Evolutionary conservation across 2,113 vertebrate genomes (phyloP).

Genomic region (Scalopus aquaticus): DNA sequence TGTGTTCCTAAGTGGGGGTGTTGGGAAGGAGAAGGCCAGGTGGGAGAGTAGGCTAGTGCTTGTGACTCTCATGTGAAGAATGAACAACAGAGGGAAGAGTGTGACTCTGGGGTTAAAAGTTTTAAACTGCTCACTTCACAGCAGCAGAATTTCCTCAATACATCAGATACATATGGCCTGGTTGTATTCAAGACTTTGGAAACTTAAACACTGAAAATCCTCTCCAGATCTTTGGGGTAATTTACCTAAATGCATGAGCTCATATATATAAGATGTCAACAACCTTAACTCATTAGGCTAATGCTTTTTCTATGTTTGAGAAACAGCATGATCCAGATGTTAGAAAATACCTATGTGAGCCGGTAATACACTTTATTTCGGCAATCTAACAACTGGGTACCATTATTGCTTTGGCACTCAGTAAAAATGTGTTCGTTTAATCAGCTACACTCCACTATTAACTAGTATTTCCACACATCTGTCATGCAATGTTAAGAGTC

Average conservation of each 20-base stretch:
- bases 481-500: slow-evolving; percentile 16
- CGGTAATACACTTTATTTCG: slow-evolving; percentile 41
- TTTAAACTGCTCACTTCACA: not conserved
- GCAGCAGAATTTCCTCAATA: not conserved
- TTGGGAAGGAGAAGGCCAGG: not conserved
- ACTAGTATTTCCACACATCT: slow-evolving; percentile 28
- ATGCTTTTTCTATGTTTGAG: slow-evolving; percentile 64
- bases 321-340: slow-evolving; percentile 67
- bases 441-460: slow-evolving; percentile 9
- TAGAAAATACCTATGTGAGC: slow-evolving; percentile 44
- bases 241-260: slow-evolving; percentile 43
- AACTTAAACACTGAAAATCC: slow-evolving; percentile 13
- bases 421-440: slow-evolving; percentile 44
- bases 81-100: not conserved
- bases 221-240: slow-evolving; percentile 12
- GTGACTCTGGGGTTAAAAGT: not conserved
- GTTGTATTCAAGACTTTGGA: not conserved
- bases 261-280: slow-evolving; percentile 35
- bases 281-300: slow-evolving; percentile 62
- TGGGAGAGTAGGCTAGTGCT: not conserved
- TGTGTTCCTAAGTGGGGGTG: not conserved
- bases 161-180: slow-evolving; percentile 3
- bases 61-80: not conserved
- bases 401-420: slow-evolving; percentile 30
- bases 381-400: slow-evolving; percentile 28